Evolutionary conservation across 2,888 invertebrate genomes (phyloP).

Genomic region (Cosmia trapezina): DNA sequence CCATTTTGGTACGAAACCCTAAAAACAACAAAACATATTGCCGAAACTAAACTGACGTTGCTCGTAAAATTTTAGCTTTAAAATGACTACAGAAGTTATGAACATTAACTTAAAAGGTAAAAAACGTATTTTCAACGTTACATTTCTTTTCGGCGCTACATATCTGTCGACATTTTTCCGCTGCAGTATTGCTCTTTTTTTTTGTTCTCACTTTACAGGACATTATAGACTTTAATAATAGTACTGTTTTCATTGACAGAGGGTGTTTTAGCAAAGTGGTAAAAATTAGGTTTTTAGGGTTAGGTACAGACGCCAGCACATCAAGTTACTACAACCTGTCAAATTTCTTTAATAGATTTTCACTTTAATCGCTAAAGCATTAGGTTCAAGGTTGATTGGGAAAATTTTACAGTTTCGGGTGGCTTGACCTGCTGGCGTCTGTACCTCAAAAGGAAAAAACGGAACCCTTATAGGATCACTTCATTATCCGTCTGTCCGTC

Average conservation of each 20-base stretch:
- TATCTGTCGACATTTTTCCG: constrained; percentile 32
- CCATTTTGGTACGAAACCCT: too few species aligned
- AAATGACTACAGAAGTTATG: constrained; percentile 40
- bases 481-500: too few species aligned
- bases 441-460: too few species aligned
- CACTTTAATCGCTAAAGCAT: too few species aligned
- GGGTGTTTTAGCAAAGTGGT: neutral
- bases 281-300: neutral
- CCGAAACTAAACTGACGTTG: constrained; percentile 17
- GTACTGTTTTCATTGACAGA: constrained; percentile 4
- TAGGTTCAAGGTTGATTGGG: too few species aligned
- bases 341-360: too few species aligned
- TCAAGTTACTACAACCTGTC: too few species aligned
- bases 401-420: too few species aligned
- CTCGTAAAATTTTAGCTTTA: constrained; percentile 17
- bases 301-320: too few species aligned
- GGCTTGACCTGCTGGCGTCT: too few species aligned
- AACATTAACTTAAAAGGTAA: constrained; percentile 44
- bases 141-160: constrained; percentile 36
- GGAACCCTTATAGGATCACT: too few species aligned
- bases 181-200: constrained; percentile 17
- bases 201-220: neutral
- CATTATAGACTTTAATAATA: neutral
- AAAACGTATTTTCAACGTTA: constrained; percentile 36
- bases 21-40: constrained; percentile 15